Base-by-base conservation (phyloP, 2,113 vertebrate genomes). In the Dicentrarchus labrax region DNA sequence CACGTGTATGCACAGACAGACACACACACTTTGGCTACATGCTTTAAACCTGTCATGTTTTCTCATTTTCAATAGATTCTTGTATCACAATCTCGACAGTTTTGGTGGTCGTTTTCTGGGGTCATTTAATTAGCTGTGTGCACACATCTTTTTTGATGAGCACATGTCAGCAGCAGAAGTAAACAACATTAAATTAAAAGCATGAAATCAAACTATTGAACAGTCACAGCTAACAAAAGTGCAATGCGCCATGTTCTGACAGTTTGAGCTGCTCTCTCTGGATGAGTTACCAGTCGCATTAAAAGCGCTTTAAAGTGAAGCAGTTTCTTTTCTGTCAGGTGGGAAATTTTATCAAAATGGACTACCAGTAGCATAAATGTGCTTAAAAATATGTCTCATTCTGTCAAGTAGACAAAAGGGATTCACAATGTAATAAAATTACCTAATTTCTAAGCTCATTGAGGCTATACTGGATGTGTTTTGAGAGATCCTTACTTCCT, bases 181-280 rank as follows among this genome's bases (percentile, higher is more conserved):
- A 82, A 54, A 77, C 38, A 68, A 62, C 36, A n/a, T 54, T 6
- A 4, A 15, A 76, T 78, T 48, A 30, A 81, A 80, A 61, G 56
- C 22, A 48, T 39, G 43, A 69, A 69, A 54, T 24, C 30, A 66
- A 71, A n/a, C 54, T 16, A n/a, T 36, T 38, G 22, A 76, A 69
- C 50, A 36, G 62, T 19, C 62, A 54, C 22, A 78, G 19, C 30
- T 80, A 59, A 74, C 30, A 75, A 64, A 54, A n/a, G 36, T 36
- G 19, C 21, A 1, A 3, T 19, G 22, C 38, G 21, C 8, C 1
- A 5, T 50, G 30, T 38, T 66, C 64, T 61, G 75, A 50, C 67
- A 45, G 47, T 73, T 66, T 69, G 50, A 82, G 78, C 30, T 36
- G 65, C 50, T 54, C 64, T 54, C 64, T 59, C 8, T 24, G 43